A percentile compares a stretch with the other conserved stretches of the same genome.
Conservation (phyloP, 1,140 invertebrate genomes). For the Maniola jurtina region DNA sequence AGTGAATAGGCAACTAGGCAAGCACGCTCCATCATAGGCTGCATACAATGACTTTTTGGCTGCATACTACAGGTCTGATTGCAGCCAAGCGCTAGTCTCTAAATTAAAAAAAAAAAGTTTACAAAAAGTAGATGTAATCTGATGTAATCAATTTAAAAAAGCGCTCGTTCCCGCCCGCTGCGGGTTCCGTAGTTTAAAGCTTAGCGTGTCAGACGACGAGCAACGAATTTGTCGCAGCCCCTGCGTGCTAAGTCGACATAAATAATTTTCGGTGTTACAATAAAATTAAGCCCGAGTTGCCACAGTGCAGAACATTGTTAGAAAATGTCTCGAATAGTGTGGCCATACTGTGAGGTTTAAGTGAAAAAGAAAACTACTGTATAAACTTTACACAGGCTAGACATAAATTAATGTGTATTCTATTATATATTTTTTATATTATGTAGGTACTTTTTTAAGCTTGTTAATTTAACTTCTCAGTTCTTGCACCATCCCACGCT, state of each 20-base stretch:
- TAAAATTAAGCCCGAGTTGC: constrained; percentile 26
- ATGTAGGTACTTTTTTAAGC: too few relatives aligned
- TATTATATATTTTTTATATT: too few relatives aligned
- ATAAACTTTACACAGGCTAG: too few relatives aligned
- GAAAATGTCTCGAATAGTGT: constrained; percentile 10
- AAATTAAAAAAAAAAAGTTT: neutral
- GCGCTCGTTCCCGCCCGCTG: neutral
- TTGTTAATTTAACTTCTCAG: too few relatives aligned
- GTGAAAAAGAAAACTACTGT: too few relatives aligned
- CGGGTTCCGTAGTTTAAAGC: constrained; percentile 13
- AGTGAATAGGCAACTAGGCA: too few relatives aligned
- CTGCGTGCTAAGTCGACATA: constrained; percentile 24
- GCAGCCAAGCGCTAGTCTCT: too few relatives aligned
- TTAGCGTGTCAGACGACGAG: constrained; percentile 16
- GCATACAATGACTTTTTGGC: too few relatives aligned
- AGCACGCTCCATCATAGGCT: too few relatives aligned
- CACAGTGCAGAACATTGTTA: constrained; percentile 23
- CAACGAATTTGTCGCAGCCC: constrained; percentile 27
- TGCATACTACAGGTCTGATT: too few relatives aligned
- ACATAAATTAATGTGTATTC: too few relatives aligned
- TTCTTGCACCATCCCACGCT: too few relatives aligned
- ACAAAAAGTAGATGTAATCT: constrained; percentile 6
- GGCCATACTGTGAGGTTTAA: neutral
- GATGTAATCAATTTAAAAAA: constrained; percentile 6
- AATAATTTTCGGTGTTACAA: constrained; percentile 29